phyloP scores from a whole-genome alignment of 92 coral and sea anemone genomes.

The Scolanthus callimorphus region DNA sequence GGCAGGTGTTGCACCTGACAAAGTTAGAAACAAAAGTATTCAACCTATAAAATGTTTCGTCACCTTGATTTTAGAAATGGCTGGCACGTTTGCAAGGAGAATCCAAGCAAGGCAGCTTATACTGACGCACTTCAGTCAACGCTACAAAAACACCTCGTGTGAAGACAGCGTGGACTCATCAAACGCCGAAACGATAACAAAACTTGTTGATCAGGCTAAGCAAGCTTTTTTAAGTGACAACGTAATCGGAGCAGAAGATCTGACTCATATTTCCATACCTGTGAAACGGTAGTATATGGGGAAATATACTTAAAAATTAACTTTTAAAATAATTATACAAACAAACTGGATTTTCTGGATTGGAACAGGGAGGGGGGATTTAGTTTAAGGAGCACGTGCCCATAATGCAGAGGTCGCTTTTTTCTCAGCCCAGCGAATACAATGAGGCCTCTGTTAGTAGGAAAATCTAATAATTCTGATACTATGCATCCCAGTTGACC shows the following conservation, averaged over 20 bases:
- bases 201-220: conserved; percentile 66
- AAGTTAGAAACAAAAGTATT: too few species aligned
- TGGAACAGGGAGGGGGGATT: too few species aligned
- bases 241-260: conserved; percentile 85
- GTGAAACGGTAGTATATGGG: conserved; percentile 9
- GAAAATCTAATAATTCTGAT: too few species aligned
- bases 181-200: conserved; percentile 13
- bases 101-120: conserved; percentile 71
- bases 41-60: not conserved
- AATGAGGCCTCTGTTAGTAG: too few species aligned
- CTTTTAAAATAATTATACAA: too few species aligned
- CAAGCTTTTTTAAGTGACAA: conserved; percentile 46
- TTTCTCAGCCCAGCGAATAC: too few species aligned
- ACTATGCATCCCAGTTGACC: too few species aligned
- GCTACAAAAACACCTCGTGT: conserved; percentile 61
- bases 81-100: conserved; percentile 67
- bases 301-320: too few species aligned
- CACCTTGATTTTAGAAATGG: conserved; percentile 72
- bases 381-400: too few species aligned
- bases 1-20: too few species aligned
- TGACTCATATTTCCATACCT: conserved; percentile 44
- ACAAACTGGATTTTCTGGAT: too few species aligned
- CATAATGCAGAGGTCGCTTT: too few species aligned
- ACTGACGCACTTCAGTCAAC: conserved; percentile 94
- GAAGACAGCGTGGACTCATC: not conserved